Evolutionary conservation across 1,140 invertebrate genomes (phyloP).

Genomic region (Andrena cerasifolii): DNA sequence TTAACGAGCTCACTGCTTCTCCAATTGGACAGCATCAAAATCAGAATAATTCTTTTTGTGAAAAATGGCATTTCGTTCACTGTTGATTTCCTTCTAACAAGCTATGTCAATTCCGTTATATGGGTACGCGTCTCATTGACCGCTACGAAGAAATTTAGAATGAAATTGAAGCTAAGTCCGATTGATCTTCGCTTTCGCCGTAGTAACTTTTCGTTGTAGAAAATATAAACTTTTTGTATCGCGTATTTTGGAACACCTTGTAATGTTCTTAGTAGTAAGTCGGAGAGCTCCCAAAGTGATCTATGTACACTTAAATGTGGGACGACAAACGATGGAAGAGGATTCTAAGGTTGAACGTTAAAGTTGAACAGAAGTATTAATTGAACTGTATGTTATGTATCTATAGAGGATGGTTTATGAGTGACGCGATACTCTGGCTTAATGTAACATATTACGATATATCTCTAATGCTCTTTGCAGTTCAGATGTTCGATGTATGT

Average conservation of each 20-base stretch:
- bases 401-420: slow-evolving; percentile 74
- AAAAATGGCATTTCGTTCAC: slow-evolving; percentile 45
- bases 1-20: not conserved
- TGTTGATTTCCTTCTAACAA: not conserved
- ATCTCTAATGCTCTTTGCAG: slow-evolving; percentile 63
- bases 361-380: slow-evolving; percentile 79
- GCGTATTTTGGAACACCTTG: not conserved
- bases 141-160: not conserved
- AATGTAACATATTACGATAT: slow-evolving; percentile 77
- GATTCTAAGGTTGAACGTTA: slow-evolving; percentile 67
- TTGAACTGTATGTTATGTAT: slow-evolving; percentile 78
- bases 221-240: not conserved
- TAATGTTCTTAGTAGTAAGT: not conserved
- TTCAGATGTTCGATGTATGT: slow-evolving; percentile 66
- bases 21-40: slow-evolving; percentile 23
- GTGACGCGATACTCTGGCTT: slow-evolving; percentile 69
- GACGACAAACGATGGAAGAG: slow-evolving; percentile 7
- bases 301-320: slow-evolving; percentile 10
- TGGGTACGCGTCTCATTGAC: not conserved
- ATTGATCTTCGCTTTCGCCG: not conserved
- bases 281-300: slow-evolving; percentile 27
- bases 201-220: not conserved
- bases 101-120: slow-evolving; percentile 3
- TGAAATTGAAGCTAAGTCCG: not conserved
- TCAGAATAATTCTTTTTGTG: slow-evolving; percentile 49